Percentiles rank a stretch among this genome's conserved stretches.
phyloP scores from a whole-genome alignment of 2,113 vertebrate genomes.

The Setophaga kirtlandii region DNA sequence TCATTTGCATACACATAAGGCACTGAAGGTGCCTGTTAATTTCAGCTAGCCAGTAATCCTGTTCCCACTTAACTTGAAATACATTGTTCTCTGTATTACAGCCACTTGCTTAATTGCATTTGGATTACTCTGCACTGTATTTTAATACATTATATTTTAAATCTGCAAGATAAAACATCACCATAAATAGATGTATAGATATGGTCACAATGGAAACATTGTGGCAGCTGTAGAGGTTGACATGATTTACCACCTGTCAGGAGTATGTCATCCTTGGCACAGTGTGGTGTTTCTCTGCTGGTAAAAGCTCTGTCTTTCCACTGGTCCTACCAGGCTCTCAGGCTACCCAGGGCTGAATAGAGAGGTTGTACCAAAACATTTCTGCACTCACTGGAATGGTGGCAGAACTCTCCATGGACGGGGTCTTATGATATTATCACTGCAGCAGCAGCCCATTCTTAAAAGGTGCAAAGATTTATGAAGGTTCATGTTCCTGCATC shows the following conservation, averaged over 20 bases:
- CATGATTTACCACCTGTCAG: not conserved
- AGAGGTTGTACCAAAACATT: not conserved
- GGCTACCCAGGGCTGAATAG: not conserved
- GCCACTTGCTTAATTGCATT: conserved; percentile 35
- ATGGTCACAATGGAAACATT: not conserved
- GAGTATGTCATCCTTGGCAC: not conserved
- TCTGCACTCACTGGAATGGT: not conserved
- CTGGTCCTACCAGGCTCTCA: not conserved
- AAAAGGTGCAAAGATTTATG: not conserved
- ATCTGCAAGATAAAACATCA: not conserved
- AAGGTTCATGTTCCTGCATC: not conserved
- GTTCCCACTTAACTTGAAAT: conserved; percentile 46
- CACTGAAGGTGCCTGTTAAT: conserved; percentile 39
- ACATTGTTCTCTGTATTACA: conserved; percentile 19
- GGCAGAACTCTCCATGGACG: not conserved
- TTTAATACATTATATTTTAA: conserved; percentile 12
- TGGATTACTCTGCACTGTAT: not conserved
- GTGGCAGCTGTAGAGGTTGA: not conserved
- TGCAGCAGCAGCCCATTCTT: not conserved
- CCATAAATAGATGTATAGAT: not conserved
- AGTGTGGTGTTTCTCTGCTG: not conserved
- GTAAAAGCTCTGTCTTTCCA: not conserved
- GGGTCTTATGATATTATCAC: not conserved
- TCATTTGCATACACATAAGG: conserved; percentile 22
- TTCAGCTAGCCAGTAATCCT: conserved; percentile 43